These are phyloP conservation scores for Poeciliopsis turneri DNA, from an alignment of 2,797 vertebrate species.

Conservation along the genomic window DNA sequence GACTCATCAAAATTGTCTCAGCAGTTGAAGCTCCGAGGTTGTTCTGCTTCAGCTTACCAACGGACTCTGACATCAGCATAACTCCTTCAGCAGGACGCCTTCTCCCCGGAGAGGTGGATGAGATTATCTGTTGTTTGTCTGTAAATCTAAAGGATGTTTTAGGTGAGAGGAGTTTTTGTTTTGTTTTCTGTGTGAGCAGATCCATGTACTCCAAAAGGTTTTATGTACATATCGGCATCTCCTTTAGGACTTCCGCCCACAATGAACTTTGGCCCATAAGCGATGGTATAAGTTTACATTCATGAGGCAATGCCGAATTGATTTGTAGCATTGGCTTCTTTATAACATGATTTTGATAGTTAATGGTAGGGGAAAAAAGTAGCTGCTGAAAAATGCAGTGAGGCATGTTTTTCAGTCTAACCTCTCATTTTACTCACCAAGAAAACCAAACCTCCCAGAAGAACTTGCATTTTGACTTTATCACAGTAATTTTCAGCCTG, in stretches of 20 bases:
- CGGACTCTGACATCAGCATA: constrained; percentile 81
- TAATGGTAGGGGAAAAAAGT: neutral
- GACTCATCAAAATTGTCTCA: constrained; percentile 38
- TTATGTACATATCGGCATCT: neutral
- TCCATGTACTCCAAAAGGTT: neutral
- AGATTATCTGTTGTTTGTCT: constrained; percentile 1
- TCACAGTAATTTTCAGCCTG: neutral
- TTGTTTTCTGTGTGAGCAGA: neutral
- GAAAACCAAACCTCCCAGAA: neutral
- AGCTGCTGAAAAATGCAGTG: neutral
- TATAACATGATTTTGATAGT: neutral
- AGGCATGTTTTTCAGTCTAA: neutral
- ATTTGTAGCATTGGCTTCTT: neutral
- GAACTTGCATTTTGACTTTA: neutral
- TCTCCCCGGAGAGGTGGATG: constrained; percentile 86
- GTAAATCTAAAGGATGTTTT: neutral
- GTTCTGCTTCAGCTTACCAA: constrained; percentile 85
- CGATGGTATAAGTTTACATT: neutral
- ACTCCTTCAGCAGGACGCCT: constrained; percentile 84
- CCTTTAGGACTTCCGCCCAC: neutral
- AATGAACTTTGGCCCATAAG: too few relatives aligned
- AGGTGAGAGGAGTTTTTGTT: neutral
- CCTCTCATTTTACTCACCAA: neutral
- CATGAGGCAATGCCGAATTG: neutral
- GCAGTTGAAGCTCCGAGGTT: constrained; percentile 74